Evolutionary conservation across 2,888 invertebrate species (phyloP), one percentile per base, ranked within the genome.

Genomic region (Glyphotaelius pellucidus): DNA sequence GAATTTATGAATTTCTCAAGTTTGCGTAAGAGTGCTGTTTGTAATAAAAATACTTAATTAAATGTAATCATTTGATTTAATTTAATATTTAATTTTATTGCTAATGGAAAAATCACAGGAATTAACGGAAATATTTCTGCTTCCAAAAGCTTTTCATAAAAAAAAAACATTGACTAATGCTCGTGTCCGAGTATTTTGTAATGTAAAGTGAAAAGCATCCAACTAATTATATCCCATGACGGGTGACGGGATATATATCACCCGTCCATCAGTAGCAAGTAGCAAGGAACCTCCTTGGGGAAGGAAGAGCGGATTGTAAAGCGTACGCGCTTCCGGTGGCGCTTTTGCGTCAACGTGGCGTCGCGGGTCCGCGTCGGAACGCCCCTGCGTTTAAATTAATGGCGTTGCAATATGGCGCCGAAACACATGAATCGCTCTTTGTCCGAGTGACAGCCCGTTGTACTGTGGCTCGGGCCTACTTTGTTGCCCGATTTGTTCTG

Each of bases 381-480:
- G 85, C 85, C 91, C 85, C 91, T 84, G 38, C 32, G 90, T 80
- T 90, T 86, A 93, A 90, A 93, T 93, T 93, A 93, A 93, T 93
- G 93, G 91, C 90, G 90, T 90, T 93, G 93, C 93, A 93, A 92
- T 91, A 92, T 92, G 93, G 93, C 92, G 92, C 91, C 90, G 88
- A 89, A 92, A 91, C 91, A 90, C 86, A 93, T 91, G 93, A 92
- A 93, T 93, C 91, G 92, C 90, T 91, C 93, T 93, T 93, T 93
- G 92, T 93, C 93, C 91, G 90, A 93, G 92, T 92, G 93, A 92
- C 93, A 93, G 92, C 80, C 89, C 89, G 90, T 87, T 84, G 38
- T 42, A 81, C 31, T 81, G 81, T 47, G 87, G 25, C 67, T 67
- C 67, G 67, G 67, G 25, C 32, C 87, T 67, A 87, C 87, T 30